These are phyloP conservation scores for Orthonyx spaldingii DNA, from an alignment of 2,113 vertebrate genomes.

Conservation along the genomic window DNA sequence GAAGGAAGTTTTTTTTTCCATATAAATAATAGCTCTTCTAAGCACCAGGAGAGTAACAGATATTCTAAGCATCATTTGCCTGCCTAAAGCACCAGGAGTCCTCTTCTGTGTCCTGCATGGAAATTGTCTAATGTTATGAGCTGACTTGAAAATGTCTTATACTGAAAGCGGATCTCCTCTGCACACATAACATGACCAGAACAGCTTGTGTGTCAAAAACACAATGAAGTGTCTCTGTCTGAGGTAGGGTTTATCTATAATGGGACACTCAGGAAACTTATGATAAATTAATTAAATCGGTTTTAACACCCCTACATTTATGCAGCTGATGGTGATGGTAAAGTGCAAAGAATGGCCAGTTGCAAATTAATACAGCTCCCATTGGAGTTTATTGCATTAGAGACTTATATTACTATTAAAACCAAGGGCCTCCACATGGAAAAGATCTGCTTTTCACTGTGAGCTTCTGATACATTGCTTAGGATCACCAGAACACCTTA, in stretches of 20 bases:
- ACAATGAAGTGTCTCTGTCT: neutral
- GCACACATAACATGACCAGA: neutral
- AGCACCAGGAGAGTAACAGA: neutral
- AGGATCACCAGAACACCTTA: neutral
- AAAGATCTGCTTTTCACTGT: neutral
- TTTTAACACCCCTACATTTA: neutral
- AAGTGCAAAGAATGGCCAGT: neutral
- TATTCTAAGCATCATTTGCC: neutral
- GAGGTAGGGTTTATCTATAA: neutral
- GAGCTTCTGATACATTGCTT: neutral
- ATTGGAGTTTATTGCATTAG: neutral
- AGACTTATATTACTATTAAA: neutral
- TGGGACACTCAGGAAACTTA: neutral
- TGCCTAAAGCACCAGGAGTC: neutral
- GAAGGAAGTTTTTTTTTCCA: neutral
- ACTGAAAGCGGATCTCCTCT: neutral
- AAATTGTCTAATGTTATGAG: neutral
- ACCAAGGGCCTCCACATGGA: neutral
- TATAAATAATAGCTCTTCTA: neutral
- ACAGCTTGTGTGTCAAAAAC: neutral
- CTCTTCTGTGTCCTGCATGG: neutral
- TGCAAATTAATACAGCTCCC: neutral
- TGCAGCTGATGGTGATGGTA: neutral
- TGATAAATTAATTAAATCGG: neutral
- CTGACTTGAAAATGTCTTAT: neutral